Evolutionary conservation across 2,113 vertebrate genomes (phyloP).

Genomic region (Probosciger aterrimus): DNA sequence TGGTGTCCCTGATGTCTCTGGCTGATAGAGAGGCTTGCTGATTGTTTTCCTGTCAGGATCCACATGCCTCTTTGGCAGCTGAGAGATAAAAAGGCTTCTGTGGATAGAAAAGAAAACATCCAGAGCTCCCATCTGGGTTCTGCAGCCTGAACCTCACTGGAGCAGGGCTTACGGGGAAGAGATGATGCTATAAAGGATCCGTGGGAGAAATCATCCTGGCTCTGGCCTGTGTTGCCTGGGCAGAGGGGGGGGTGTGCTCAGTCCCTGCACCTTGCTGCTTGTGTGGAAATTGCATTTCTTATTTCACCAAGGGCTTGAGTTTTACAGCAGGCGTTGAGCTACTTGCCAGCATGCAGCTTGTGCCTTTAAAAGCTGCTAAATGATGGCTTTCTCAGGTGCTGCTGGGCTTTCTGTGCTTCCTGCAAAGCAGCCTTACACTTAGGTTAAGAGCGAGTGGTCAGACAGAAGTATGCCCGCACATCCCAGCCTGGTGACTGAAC

Average conservation of each 20-base stretch:
- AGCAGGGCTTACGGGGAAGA: neutral
- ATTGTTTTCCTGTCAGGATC: neutral
- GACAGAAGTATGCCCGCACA: neutral
- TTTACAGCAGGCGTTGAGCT: neutral
- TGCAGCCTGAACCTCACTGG: neutral
- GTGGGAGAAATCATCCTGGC: neutral
- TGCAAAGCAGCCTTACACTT: neutral
- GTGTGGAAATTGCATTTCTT: neutral
- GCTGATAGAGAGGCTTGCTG: neutral
- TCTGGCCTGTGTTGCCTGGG: neutral
- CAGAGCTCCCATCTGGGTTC: neutral
- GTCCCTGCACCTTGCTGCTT: neutral
- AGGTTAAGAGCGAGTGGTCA: neutral
- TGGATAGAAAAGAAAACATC: neutral
- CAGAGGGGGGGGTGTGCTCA: neutral
- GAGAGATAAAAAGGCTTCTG: conserved; percentile 19
- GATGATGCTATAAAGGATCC: neutral
- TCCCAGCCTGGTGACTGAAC: neutral
- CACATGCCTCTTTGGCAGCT: neutral
- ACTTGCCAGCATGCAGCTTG: neutral
- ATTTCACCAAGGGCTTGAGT: neutral
- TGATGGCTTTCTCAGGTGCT: neutral
- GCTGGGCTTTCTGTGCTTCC: neutral
- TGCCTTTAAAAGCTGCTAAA: neutral
- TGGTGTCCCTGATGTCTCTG: neutral